phyloP scores from a whole-genome alignment of 2,888 invertebrate genomes.

The Zygaena filipendulae region DNA sequence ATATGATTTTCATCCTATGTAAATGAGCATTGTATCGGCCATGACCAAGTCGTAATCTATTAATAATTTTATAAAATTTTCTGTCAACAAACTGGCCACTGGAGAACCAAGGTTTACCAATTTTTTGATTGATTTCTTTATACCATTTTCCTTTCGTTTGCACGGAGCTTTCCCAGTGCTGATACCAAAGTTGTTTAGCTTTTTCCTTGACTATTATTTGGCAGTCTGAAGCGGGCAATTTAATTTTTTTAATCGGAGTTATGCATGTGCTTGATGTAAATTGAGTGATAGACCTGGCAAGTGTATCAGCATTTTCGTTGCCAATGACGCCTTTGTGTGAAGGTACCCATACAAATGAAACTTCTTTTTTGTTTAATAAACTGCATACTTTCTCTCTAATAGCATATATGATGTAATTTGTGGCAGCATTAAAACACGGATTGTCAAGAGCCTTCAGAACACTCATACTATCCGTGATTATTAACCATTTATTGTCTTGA shows the following conservation, averaged over 20 bases:
- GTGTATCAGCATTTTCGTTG: constrained; percentile 10
- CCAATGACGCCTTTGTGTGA: constrained; percentile 5
- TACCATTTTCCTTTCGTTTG: constrained; percentile 5
- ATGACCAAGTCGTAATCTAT: constrained; percentile 7
- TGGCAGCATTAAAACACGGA: constrained; percentile 1
- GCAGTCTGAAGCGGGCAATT: too few relatives aligned
- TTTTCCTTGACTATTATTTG: constrained; percentile 2
- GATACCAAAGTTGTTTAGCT: too few relatives aligned
- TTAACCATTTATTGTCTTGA: constrained; percentile 6
- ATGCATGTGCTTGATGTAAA: constrained; percentile 1
- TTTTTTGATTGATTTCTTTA: constrained; percentile 1
- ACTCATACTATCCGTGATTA: constrained; percentile 10
- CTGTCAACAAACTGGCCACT: neutral
- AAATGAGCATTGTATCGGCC: constrained; percentile 4
- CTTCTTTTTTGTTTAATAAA: neutral
- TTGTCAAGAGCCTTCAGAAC: constrained; percentile 5
- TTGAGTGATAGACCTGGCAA: constrained; percentile 10
- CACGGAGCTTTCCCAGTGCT: too few relatives aligned
- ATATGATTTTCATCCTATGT: too few relatives aligned
- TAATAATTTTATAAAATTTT: constrained; percentile 5
- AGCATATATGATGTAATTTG: constrained; percentile 7
- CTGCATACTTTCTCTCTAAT: constrained; percentile 1
- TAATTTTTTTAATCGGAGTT: too few relatives aligned
- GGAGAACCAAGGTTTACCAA: constrained; percentile 6
- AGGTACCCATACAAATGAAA: constrained; percentile 7